These are phyloP conservation scores for Papilio protenor DNA, from an alignment of 2,888 invertebrate genomes.

Conservation along the genomic window DNA sequence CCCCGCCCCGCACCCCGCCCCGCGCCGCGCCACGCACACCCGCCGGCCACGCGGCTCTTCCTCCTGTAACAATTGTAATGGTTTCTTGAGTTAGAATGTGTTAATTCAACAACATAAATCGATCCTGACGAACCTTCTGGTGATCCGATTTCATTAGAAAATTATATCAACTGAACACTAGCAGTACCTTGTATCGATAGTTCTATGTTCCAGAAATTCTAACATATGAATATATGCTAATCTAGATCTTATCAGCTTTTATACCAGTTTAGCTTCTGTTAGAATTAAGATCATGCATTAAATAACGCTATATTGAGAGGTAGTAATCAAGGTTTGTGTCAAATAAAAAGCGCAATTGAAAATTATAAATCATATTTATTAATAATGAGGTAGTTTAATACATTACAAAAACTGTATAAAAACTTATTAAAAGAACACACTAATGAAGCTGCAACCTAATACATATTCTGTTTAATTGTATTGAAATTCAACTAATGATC, in stretches of 20 bases:
- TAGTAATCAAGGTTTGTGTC: not conserved
- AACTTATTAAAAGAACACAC: conserved; percentile 14
- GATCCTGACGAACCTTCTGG: not conserved
- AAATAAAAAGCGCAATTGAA: conserved; percentile 3
- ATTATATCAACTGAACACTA: no score
- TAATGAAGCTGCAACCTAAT: not conserved
- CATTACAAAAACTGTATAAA: conserved; percentile 19
- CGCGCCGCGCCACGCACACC: conserved; percentile 28
- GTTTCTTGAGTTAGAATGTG: not conserved
- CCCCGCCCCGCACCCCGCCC: conserved; percentile 25
- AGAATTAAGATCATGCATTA: not conserved
- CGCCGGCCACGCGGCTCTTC: conserved; percentile 1
- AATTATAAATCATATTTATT: conserved; percentile 25
- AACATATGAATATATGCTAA: no score
- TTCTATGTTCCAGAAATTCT: no score
- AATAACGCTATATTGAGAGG: not conserved
- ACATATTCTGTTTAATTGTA: not conserved
- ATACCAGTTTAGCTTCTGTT: no score
- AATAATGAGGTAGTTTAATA: not conserved
- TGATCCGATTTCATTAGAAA: no score
- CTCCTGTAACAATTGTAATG: not conserved
- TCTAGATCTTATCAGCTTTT: no score
- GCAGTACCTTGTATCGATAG: no score
- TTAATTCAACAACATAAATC: not conserved
- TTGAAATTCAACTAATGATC: not conserved